These are phyloP conservation scores for Melipona beecheii DNA, from an alignment of 2,888 invertebrate species.

Conservation along the genomic window DNA sequence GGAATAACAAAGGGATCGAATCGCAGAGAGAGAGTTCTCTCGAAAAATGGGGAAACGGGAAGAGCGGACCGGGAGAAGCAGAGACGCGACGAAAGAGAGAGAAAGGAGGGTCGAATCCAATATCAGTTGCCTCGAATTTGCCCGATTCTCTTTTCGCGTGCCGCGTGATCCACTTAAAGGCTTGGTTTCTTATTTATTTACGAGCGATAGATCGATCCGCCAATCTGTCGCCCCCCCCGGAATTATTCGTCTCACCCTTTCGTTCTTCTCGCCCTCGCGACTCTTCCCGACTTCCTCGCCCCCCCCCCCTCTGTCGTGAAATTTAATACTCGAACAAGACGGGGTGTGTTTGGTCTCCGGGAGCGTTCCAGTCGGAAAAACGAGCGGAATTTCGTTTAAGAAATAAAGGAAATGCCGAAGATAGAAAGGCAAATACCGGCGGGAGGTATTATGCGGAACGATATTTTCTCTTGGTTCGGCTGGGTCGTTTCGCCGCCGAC, in stretches of 20 bases:
- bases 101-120: slow-evolving; percentile 42
- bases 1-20: slow-evolving; percentile 63
- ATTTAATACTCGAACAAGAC: slow-evolving; percentile 19
- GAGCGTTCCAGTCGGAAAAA: slow-evolving; percentile 27
- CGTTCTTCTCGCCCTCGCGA: too few species aligned
- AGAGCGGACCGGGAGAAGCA: not conserved
- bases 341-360: not conserved
- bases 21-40: slow-evolving; percentile 26
- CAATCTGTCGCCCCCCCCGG: slow-evolving; percentile 10
- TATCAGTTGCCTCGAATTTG: slow-evolving; percentile 41
- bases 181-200: slow-evolving; percentile 45
- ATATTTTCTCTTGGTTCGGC: slow-evolving; percentile 12
- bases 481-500: not conserved
- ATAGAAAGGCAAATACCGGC: slow-evolving; percentile 30
- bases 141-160: slow-evolving; percentile 18
- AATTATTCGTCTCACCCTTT: not conserved
- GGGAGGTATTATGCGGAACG: slow-evolving; percentile 11
- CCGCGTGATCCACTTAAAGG: slow-evolving; percentile 25
- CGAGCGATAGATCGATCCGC: not conserved
- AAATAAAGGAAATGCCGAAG: slow-evolving; percentile 25
- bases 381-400: slow-evolving; percentile 38
- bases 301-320: not conserved
- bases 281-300: too few species aligned
- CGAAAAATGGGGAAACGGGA: slow-evolving; percentile 34
- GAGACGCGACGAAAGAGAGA: not conserved